These are phyloP conservation scores for Xiphophorus couchianus DNA, from an alignment of 2,113 vertebrate species.

Conservation along the genomic window DNA sequence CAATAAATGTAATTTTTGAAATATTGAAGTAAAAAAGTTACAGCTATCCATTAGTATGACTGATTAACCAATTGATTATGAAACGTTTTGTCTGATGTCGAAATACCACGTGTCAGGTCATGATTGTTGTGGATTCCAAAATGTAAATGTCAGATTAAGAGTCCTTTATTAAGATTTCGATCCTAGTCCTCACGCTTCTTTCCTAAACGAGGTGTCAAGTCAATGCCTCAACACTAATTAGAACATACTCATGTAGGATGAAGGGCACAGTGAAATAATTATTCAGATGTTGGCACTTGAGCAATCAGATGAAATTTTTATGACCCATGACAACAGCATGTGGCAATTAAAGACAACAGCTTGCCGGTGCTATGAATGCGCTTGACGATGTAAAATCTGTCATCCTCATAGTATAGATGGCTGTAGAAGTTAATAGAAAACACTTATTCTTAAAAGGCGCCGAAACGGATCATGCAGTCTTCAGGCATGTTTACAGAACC, in stretches of 20 bases:
- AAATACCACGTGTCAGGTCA: constrained; percentile 4
- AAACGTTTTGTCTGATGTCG: neutral
- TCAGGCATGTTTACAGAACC: neutral
- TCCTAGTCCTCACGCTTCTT: constrained; percentile 33
- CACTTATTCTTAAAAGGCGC: neutral
- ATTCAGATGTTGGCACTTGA: constrained; percentile 52
- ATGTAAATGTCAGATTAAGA: constrained; percentile 51
- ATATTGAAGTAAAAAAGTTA: neutral
- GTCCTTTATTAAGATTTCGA: constrained; percentile 53
- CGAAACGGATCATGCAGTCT: neutral
- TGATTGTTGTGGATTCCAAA: constrained; percentile 36
- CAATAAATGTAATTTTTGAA: neutral
- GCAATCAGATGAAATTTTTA: constrained; percentile 40
- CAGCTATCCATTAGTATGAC: neutral
- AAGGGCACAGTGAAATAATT: constrained; percentile 44
- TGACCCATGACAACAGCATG: constrained; percentile 4
- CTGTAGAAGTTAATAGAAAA: constrained; percentile 5
- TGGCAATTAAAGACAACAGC: neutral
- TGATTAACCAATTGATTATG: neutral
- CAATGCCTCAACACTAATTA: constrained; percentile 61
- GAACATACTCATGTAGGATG: constrained; percentile 47
- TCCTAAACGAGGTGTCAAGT: constrained; percentile 58
- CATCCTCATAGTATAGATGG: neutral
- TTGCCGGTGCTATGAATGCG: neutral
- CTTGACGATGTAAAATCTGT: neutral